phyloP scores from a whole-genome alignment of 2,797 vertebrate genomes.

The Tamandua tetradactyla region DNA sequence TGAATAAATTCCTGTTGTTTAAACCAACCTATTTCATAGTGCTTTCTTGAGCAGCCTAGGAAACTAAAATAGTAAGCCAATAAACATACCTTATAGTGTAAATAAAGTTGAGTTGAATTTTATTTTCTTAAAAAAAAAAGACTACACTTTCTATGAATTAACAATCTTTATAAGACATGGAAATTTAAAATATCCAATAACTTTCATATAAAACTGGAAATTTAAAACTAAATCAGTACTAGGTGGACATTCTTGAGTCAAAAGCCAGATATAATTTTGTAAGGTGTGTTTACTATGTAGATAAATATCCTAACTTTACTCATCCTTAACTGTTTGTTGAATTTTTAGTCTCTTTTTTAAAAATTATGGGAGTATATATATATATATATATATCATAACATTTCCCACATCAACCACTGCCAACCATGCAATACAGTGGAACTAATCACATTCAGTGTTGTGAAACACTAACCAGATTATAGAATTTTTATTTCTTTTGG shows the following conservation, averaged over 20 bases:
- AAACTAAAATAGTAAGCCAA: too few species aligned
- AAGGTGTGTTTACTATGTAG: not conserved
- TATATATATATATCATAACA: too few species aligned
- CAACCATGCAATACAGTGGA: too few species aligned
- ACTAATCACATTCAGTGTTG: too few species aligned
- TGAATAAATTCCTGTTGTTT: too few species aligned
- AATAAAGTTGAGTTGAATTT: not conserved
- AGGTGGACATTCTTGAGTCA: not conserved
- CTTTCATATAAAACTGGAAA: not conserved
- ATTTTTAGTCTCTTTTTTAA: not conserved
- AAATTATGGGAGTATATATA: not conserved
- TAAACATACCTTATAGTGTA: too few species aligned
- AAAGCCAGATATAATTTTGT: not conserved
- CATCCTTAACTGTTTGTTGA: not conserved
- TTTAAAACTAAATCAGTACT: not conserved
- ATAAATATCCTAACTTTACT: not conserved
- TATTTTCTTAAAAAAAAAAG: not conserved
- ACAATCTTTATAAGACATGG: not conserved
- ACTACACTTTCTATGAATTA: not conserved
- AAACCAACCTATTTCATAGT: too few species aligned
- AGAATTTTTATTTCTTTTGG: not conserved
- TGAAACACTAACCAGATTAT: not conserved
- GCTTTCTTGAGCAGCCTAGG: too few species aligned
- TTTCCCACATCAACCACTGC: too few species aligned
- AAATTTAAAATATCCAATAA: not conserved